Evolutionary conservation across 2,797 vertebrate genomes (phyloP), one percentile per base, ranked within the genome.

Genomic region (Anas bernieri): DNA sequence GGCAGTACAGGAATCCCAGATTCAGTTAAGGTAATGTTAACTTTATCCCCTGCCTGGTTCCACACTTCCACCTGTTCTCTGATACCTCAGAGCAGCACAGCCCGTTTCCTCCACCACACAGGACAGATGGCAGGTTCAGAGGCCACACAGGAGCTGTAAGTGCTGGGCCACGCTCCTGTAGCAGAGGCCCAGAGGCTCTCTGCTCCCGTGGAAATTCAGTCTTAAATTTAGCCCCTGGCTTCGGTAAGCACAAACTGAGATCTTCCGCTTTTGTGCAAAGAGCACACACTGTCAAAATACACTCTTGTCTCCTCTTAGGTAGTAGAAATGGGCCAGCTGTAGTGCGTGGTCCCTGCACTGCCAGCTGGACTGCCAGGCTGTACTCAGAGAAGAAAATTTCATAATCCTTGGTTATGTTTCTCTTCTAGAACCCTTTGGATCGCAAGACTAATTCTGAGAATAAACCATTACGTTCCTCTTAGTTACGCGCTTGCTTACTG

Each of bases 141-240:
- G 45, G 50, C 59, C 37, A 22, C 11, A 3, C 1, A 0, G 16
- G 8, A 28, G 4, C 4, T 91, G 3, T 22, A 45, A 76, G 10
- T 23, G 35, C 66, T 6, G 12, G 45, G 28, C 52, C 23, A 6
- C 0, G 0, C 22, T 76, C 33, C 23, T 45, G 1, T 1, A 21
- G 18, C 35, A 76, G 21, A 50, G 5, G 28, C 52, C 52, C 37
- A 63, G 3, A 74, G 25, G 9, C 30, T 41, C 69, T 39, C 31
- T 70, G 46, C 50, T 70, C 26, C 17, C 18, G 3, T 5, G 39
- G 39, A 82, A 83, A 89, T 28, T 52, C n/a, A 56, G 1, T 33
- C 46, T 73, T 66, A 66, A 88, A 48, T 48, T 48, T 48, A 79
- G 21, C 4, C 30, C 28, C 11, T 0, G 0, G 13, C 2, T 66